Evolutionary conservation across 2,797 vertebrate genomes (phyloP), one percentile per base, ranked within the genome.

Genomic region (Aldrovandia affinis): DNA sequence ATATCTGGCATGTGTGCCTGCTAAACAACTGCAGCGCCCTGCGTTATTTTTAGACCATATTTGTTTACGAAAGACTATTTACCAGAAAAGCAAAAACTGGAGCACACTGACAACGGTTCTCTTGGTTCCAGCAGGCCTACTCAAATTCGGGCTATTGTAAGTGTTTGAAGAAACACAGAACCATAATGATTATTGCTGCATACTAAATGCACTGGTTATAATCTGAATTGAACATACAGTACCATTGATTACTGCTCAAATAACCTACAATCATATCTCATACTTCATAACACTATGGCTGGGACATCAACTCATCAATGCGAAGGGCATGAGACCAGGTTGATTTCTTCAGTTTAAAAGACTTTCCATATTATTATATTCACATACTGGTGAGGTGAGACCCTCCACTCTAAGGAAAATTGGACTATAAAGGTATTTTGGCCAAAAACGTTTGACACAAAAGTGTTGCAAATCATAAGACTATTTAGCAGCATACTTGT

Each of bases 11-110:
- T 30, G 42, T 63, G 81, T 9, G 9, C 83, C 30, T 30, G 30
- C 50, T 28, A 75, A 80, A 85, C 52, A 52, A 33, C 55, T 61
- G 1, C 0, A 9, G 15, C 7, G 33, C 6, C 4, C 36, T 30
- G 30, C 22, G 39, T 81, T 83, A 85, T 83, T 86, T 88, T 85
- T 83, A 86, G 81, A 77, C 28, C 39, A 25, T 63, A 63, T 36
- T 36, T 36, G 12, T 84, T 84, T 63, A 47, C 65, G 6, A 33
- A 22, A 36, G 77, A 59, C 42, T 59, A 81, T 85, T 83, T 55
- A 80, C 39, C 80, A 70, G 77, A 81, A 36, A 73, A 30, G 6
- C 28, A 20, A 68, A 81, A 22, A 14, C 73, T n/a, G 44, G 33
- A 70, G 20, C 42, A 15, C 28, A 55, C 54, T 22, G 63, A 68